Percentiles rank a stretch among this genome's conserved stretches.
Evolutionary conservation across 1,140 invertebrate species (phyloP).

Genomic region (Sweltsa coloradensis): DNA sequence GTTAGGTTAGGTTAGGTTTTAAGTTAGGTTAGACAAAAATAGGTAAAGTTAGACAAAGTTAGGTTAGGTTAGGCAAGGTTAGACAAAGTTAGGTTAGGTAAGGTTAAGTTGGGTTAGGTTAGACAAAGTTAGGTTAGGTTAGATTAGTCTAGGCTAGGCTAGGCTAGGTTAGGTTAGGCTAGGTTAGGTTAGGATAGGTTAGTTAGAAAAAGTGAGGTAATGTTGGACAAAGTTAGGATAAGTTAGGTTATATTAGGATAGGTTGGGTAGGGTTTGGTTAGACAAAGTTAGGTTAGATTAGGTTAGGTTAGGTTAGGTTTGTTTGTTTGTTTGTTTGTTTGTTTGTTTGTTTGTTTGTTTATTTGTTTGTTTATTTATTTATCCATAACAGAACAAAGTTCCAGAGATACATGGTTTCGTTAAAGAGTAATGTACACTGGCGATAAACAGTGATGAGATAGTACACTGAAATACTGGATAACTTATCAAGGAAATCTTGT

Average conservation of each 20-base stretch:
- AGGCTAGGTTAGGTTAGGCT: slow-evolving; percentile 25
- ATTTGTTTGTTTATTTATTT: no score
- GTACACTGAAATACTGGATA: no score
- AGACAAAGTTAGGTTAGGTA: slow-evolving; percentile 15
- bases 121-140: slow-evolving; percentile 20
- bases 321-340: no score
- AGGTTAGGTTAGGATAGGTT: slow-evolving; percentile 25
- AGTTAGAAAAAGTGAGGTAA: slow-evolving; percentile 27
- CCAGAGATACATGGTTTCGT: no score
- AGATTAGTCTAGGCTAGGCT: slow-evolving; percentile 17
- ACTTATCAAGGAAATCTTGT: no score
- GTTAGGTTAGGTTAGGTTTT: no score
- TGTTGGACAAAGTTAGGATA: slow-evolving; percentile 26
- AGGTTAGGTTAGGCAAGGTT: slow-evolving; percentile 17
- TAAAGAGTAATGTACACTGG: no score
- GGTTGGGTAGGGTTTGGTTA: slow-evolving; percentile 26
- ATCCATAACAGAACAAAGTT: no score
- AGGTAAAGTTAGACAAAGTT: no score
- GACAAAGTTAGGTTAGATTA: slow-evolving; percentile 21
- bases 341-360: no score
- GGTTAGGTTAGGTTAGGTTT: slow-evolving; percentile 17
- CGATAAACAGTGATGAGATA: no score
- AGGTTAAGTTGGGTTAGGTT: slow-evolving; percentile 19
- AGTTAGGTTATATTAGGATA: slow-evolving; percentile 28
- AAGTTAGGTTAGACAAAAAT: no score